Evolutionary conservation across 2,797 vertebrate species (phyloP).

Genomic region (Sebastes hopkinsi): DNA sequence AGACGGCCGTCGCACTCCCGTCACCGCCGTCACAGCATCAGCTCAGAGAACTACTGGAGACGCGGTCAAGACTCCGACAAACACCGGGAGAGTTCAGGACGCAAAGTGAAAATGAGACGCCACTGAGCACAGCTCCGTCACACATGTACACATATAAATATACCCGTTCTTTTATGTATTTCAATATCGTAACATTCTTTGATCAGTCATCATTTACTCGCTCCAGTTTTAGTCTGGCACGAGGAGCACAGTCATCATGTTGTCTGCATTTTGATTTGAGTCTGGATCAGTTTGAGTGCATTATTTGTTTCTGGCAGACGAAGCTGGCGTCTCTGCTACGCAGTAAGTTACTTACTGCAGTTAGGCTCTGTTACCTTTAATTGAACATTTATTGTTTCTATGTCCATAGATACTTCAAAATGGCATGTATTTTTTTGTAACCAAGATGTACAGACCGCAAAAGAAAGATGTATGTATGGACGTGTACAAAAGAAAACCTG

Average conservation of each 20-base stretch:
- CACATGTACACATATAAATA: constrained; percentile 30
- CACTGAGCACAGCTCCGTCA: constrained; percentile 82
- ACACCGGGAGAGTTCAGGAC: constrained; percentile 84
- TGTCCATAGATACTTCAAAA: constrained; percentile 63
- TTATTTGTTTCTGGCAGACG: constrained; percentile 19
- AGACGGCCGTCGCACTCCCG: constrained; percentile 83
- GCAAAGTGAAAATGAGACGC: constrained; percentile 96
- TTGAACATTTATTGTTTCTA: constrained; percentile 50
- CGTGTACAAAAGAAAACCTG: constrained; percentile 69
- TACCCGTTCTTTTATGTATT: constrained; percentile 47
- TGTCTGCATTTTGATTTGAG: constrained; percentile 46
- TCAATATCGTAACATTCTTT: constrained; percentile 48
- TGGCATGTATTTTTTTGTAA: constrained; percentile 80
- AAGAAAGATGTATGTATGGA: constrained; percentile 65
- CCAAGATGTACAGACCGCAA: constrained; percentile 73
- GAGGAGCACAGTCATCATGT: constrained; percentile 37
- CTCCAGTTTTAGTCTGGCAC: constrained; percentile 45
- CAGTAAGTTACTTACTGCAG: constrained; percentile 40
- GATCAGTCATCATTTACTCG: constrained; percentile 17
- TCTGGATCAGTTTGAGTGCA: constrained; percentile 9
- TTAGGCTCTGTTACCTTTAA: constrained; percentile 48
- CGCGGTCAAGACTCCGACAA: constrained; percentile 87
- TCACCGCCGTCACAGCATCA: constrained; percentile 84
- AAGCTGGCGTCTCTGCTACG: constrained; percentile 46
- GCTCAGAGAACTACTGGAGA: constrained; percentile 93